Evolutionary conservation across 2,888 invertebrate species (phyloP).

Genomic region (Steinernema hermaphroditum): DNA sequence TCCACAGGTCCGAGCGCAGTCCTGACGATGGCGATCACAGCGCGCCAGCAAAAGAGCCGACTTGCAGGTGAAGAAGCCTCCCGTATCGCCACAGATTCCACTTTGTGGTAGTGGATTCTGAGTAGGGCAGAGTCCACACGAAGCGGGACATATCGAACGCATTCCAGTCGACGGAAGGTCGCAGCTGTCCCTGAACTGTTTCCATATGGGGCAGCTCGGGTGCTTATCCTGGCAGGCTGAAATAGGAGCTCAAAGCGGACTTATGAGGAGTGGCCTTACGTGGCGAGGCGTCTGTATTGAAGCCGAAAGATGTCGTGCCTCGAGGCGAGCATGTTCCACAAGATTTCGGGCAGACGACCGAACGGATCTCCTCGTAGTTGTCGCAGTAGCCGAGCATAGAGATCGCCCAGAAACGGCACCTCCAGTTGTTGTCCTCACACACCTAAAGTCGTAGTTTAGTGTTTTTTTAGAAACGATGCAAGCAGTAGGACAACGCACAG

Average conservation of each 20-base stretch:
- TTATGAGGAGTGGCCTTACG: too few relatives aligned
- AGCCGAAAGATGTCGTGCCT: neutral
- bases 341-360: conserved; percentile 44
- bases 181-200: neutral
- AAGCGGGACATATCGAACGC: neutral
- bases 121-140: neutral
- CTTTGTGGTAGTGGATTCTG: neutral
- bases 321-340: conserved; percentile 45
- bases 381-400: conserved; percentile 60
- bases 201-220: neutral
- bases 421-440: conserved; percentile 62
- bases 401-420: conserved; percentile 61
- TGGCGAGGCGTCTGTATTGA: neutral
- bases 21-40: conserved; percentile 29
- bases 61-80: conserved; percentile 13
- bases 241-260: neutral
- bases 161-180: neutral
- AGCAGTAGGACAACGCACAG: neutral
- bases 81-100: neutral
- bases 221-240: neutral
- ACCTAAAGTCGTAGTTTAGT: conserved; percentile 30
- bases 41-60: neutral
- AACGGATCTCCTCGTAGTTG: conserved; percentile 49
- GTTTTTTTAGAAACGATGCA: neutral
- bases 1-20: conserved; percentile 37